Evolutionary conservation across 2,888 invertebrate species (phyloP).

Genomic region (Eurytoma californica): DNA sequence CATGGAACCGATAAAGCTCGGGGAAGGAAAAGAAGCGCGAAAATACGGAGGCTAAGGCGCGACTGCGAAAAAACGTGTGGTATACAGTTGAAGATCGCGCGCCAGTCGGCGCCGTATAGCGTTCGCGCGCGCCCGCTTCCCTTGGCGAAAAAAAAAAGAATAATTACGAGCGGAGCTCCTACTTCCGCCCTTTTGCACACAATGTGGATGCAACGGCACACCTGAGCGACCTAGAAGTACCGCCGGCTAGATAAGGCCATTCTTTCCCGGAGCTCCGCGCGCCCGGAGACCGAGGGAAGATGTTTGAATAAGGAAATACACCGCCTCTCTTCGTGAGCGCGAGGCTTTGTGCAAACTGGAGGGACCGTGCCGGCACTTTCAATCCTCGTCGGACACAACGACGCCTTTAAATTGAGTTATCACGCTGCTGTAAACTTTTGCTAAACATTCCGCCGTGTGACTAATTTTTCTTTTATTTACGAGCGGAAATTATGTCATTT

Average conservation of each 20-base stretch:
- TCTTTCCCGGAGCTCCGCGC: slow-evolving; percentile 3
- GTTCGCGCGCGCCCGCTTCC: not conserved
- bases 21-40: too few relatives aligned
- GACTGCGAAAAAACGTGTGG: too few relatives aligned
- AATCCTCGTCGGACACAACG: too few relatives aligned
- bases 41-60: too few relatives aligned
- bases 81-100: too few relatives aligned
- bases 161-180: slow-evolving; percentile 33
- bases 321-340: not conserved
- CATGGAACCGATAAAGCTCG: too few relatives aligned
- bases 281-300: slow-evolving; percentile 2
- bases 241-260: slow-evolving; percentile 15
- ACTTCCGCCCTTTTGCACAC: slow-evolving; percentile 51
- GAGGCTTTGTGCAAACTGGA: not conserved
- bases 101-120: too few relatives aligned
- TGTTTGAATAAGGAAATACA: slow-evolving; percentile 48
- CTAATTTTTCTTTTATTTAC: too few relatives aligned
- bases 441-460: too few relatives aligned
- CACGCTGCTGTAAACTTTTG: too few relatives aligned
- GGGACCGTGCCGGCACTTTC: not conserved
- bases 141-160: slow-evolving; percentile 33
- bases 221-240: slow-evolving; percentile 22
- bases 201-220: slow-evolving; percentile 38
- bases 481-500: too few relatives aligned
- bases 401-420: too few relatives aligned